Base-by-base conservation (phyloP, 2,888 invertebrate species). In the Hipparchia semele region DNA sequence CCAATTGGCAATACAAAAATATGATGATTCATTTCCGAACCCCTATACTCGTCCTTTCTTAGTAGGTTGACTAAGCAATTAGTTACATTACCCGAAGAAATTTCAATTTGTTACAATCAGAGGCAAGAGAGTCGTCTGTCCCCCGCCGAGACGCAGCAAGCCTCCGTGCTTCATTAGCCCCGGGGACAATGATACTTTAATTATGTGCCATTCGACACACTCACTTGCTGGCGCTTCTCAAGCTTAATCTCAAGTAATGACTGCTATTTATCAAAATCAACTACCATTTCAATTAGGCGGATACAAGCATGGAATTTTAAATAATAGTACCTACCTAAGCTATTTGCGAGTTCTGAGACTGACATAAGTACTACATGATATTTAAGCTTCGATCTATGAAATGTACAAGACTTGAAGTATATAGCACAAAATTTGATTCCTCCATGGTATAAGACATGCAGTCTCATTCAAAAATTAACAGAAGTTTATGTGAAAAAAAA, bases 171-270 rank as follows among this genome's bases (percentile, higher is more conserved):
- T 84, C 91, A 90, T 90, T 90, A 85, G 83, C 81, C 89, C 79
- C 84, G 79, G 87, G 84, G 89, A 91, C 91, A 92, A 92, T 90
- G 88, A 91, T 90, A 89, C 87, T 88, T 87, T 93, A 92, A 93
- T 94, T 91, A 91, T 83, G 84, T 87, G 81, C 88, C 89, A 91
- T 94, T 92, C 87, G 89, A 90, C 85, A 89, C 91, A 92, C 87
- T 83, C 90, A 80, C 83, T 83, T 79, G 81, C 83, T 81, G 80
- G 79, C 79, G 79, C 79, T 78, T 79, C 82, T 74, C 71, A 74
- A 75, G 82, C 49, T 23, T 64, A 33, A 65, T 65, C 65, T 51
- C 53, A 10, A 33, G 65, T 87, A 90, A 90, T 87, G 85, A 85
- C 84, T 81, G 86, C 82, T 82, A 85, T 87, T 90, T 88, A 91